Evolutionary conservation across 2,797 vertebrate species (phyloP), one percentile per base, ranked within the genome.

Genomic region (Danio choprae): DNA sequence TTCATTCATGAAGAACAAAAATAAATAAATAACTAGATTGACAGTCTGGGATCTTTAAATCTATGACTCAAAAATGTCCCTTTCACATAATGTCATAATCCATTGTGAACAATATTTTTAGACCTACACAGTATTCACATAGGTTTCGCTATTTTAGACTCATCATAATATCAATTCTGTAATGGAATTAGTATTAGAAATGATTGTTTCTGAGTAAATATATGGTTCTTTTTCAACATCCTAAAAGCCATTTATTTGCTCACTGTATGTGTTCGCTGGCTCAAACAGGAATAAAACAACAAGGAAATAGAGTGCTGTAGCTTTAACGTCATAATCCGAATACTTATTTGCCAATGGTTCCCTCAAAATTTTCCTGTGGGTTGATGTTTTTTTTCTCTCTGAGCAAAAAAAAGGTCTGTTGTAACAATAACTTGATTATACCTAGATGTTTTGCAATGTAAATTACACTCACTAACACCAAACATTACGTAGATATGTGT

Each of bases 181-280:
- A 74, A 8, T 60, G n/a, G n/a, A n/a, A n/a, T n/a, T n/a, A n/a
- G 16, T 36, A 60, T 36, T 4, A 73, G 20, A 40, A 74, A 20
- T 48, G 15, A 9, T 22, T 55, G 5, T 40, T 56, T 71, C 16
- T 56, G 16, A 48, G 41, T 29, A 69, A 15, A 18, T 36, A 18
- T 22, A 22, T 11, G n/a, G 6, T 65, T 53, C 16, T 76, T 56
- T 38, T 67, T 44, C 11, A 15, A 64, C 12, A 40, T 29, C n/a
- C 16, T 63, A 55, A 43, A 22, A 67, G 20, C 15, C 50, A 51
- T 36, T 13, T 29, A 55, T 79, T 77, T 74, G 44, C 46, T 74
- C 71, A 68, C 6, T 56, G 18, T 50, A 65, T 11, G 16, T 18
- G 2, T 36, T 44, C 46, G 72, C 59, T 15, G n/a, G 38, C 58